Conservation (phyloP, 2,888 invertebrate species). For the Aproaerema taeniolella region DNA sequence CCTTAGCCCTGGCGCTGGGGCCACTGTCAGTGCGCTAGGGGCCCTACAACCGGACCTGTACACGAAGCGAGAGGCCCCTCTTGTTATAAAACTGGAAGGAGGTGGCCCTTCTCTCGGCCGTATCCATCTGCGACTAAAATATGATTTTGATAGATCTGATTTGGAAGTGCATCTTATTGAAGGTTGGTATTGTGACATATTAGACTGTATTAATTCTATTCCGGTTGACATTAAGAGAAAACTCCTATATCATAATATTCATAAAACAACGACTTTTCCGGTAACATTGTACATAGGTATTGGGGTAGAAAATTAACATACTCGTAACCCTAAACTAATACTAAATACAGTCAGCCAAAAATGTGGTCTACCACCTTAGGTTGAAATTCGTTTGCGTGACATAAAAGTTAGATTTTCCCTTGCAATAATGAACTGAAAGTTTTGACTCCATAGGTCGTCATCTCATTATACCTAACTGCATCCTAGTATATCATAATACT, state of each 20-base stretch:
- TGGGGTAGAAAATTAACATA: no score
- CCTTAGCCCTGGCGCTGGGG: constrained; percentile 58
- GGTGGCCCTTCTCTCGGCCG: constrained; percentile 86
- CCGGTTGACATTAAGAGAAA: not conserved
- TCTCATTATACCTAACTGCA: no score
- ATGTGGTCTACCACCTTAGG: no score
- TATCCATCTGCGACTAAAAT: constrained; percentile 89
- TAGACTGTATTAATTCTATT: no score
- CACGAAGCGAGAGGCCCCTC: constrained; percentile 86
- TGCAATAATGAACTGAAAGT: no score
- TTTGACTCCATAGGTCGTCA: no score
- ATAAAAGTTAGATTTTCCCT: no score
- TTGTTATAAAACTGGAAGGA: constrained; percentile 81
- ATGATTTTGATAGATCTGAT: constrained; percentile 94
- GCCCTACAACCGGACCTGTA: constrained; percentile 93
- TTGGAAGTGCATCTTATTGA: constrained; percentile 94
- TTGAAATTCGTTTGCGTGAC: no score
- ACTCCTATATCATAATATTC: not conserved
- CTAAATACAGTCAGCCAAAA: no score
- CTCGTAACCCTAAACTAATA: no score
- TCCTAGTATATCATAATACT: no score
- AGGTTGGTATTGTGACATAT: constrained; percentile 72
- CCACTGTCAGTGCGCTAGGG: constrained; percentile 78
- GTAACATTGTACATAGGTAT: no score
- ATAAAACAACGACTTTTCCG: not conserved